Evolutionary conservation across 2,113 vertebrate genomes (phyloP).

Genomic region (Poeciliopsis occidentalis): DNA sequence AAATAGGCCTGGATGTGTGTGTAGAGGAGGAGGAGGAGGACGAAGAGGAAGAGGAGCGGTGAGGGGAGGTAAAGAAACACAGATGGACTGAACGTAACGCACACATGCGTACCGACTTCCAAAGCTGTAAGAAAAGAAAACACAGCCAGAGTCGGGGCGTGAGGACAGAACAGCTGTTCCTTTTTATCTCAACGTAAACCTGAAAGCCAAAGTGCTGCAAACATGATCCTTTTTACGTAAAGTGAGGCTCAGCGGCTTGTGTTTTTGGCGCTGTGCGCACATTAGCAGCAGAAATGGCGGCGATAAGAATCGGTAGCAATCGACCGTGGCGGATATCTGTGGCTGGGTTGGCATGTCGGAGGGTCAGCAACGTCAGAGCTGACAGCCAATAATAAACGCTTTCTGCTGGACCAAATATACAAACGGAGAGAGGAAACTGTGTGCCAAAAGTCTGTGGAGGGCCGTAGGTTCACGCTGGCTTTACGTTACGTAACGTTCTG

Average conservation of each 20-base stretch:
- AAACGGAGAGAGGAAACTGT: slow-evolving; percentile 5
- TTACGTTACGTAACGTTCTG: neutral
- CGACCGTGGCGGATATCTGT: slow-evolving; percentile 35
- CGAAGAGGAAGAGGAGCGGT: neutral
- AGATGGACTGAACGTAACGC: slow-evolving; percentile 44
- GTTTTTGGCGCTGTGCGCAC: slow-evolving; percentile 44
- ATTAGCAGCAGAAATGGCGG: slow-evolving; percentile 40
- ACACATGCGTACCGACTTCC: slow-evolving; percentile 28
- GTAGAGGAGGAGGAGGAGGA: slow-evolving; percentile 1
- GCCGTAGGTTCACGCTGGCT: too few species aligned
- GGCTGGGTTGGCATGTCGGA: slow-evolving; percentile 18
- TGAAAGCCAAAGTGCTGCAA: slow-evolving; percentile 27
- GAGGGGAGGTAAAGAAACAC: slow-evolving; percentile 42
- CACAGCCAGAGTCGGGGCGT: slow-evolving; percentile 12
- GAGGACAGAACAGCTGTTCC: slow-evolving; percentile 54
- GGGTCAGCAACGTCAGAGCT: slow-evolving; percentile 54
- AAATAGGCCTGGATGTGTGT: slow-evolving; percentile 65
- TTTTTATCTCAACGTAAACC: slow-evolving; percentile 16
- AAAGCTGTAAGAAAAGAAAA: slow-evolving; percentile 39
- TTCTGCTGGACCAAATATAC: slow-evolving; percentile 20
- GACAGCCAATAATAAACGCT: slow-evolving; percentile 55
- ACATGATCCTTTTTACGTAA: slow-evolving; percentile 30
- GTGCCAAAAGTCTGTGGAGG: neutral
- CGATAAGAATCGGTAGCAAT: slow-evolving; percentile 58
- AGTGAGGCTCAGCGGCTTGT: slow-evolving; percentile 34